Conservation (phyloP, 2,888 invertebrate genomes). For the Drosophila meridiana region DNA sequence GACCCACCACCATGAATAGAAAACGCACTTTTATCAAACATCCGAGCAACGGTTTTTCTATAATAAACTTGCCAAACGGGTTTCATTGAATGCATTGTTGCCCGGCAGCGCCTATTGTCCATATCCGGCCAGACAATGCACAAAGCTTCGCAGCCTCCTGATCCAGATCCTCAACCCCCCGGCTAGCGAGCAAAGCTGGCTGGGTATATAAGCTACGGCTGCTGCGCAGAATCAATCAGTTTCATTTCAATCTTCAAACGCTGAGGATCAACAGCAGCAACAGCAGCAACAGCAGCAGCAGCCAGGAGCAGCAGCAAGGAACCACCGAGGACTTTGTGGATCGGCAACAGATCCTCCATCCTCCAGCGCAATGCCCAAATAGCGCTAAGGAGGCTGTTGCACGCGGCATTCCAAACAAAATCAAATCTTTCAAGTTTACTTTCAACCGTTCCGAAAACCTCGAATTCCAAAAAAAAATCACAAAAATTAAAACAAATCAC, state of each 20-base stretch:
- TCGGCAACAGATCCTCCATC: slow-evolving; percentile 57
- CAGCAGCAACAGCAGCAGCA: slow-evolving; percentile 41
- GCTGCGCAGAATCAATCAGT: slow-evolving; percentile 83
- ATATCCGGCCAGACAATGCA: slow-evolving; percentile 67
- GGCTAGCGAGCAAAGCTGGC: slow-evolving; percentile 13
- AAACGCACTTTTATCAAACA: slow-evolving; percentile 65
- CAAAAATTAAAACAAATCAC: slow-evolving; percentile 34
- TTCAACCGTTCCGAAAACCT: slow-evolving; percentile 52
- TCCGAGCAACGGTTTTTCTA: slow-evolving; percentile 72
- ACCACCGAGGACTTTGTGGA: slow-evolving; percentile 60
- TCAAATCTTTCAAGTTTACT: slow-evolving; percentile 55
- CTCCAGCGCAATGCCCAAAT: slow-evolving; percentile 60
- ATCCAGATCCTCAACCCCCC: slow-evolving; percentile 45
- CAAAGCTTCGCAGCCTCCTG: slow-evolving; percentile 61
- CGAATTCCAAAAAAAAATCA: slow-evolving; percentile 24
- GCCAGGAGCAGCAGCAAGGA: slow-evolving; percentile 58
- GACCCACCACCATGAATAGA: slow-evolving; percentile 72
- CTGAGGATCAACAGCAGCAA: slow-evolving; percentile 73
- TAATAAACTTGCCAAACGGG: slow-evolving; percentile 79
- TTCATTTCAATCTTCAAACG: slow-evolving; percentile 83
- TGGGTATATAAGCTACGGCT: slow-evolving; percentile 76
- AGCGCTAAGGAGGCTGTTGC: slow-evolving; percentile 67
- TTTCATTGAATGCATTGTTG: slow-evolving; percentile 65
- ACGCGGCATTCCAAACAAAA: slow-evolving; percentile 51
- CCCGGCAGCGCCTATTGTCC: slow-evolving; percentile 57